Evolutionary conservation across 2,113 vertebrate species (phyloP).

Genomic region (Neopipo cinnamomea): DNA sequence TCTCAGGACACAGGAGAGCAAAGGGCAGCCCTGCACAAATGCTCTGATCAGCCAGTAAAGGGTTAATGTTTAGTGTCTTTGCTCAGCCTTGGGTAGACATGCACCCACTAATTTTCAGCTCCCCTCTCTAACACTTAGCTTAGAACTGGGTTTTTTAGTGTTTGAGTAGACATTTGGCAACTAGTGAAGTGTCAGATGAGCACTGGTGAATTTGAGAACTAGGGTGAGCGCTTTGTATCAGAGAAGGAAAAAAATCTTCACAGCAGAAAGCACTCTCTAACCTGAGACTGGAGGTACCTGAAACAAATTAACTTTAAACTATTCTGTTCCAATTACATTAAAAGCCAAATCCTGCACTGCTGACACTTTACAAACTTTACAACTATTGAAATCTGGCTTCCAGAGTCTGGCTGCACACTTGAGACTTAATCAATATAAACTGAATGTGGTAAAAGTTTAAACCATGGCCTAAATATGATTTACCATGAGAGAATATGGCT

Average conservation of each 20-base stretch:
- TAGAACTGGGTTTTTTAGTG: background rate
- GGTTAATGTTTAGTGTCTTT: background rate
- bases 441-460: background rate
- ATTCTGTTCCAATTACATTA: background rate
- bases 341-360: background rate
- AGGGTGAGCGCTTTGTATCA: background rate
- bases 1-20: background rate
- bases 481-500: background rate
- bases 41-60: background rate
- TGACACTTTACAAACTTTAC: background rate
- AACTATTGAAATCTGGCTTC: background rate
- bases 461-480: background rate
- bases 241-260: background rate
- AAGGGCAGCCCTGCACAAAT: background rate
- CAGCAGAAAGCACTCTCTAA: conserved; percentile 1
- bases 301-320: background rate
- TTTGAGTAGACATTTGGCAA: conserved; percentile 53
- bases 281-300: conserved; percentile 25
- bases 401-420: background rate
- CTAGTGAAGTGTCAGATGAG: conserved; percentile 46
- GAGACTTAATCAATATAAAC: background rate
- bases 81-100: background rate
- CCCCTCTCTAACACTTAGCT: background rate
- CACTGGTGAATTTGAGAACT: conserved; percentile 22
- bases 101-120: background rate